These are phyloP conservation scores for Ctenosaura bakeri DNA, from an alignment of 2,797 vertebrate genomes.

Conservation along the genomic window DNA sequence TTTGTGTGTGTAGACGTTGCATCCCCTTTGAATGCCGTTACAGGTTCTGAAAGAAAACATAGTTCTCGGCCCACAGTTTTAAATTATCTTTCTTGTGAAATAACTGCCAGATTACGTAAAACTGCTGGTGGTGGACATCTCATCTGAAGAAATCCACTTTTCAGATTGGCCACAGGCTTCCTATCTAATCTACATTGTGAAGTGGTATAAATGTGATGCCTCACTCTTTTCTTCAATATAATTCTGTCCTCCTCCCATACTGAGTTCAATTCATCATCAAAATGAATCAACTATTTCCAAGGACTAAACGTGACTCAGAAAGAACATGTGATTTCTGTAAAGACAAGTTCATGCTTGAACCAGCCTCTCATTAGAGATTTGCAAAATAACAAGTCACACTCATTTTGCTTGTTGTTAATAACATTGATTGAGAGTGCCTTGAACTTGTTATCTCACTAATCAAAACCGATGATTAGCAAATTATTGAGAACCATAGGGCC, in stretches of 20 bases:
- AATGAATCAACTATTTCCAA: background rate
- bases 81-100: constrained; percentile 25
- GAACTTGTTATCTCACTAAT: constrained; percentile 3
- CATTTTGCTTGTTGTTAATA: background rate
- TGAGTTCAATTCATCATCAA: background rate
- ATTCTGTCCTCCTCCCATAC: background rate
- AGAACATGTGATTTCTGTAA: background rate
- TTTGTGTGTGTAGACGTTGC: background rate
- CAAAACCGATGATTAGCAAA: constrained; percentile 1
- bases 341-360: constrained; percentile 1
- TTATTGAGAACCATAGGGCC: background rate
- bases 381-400: background rate
- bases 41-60: constrained; percentile 13
- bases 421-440: background rate
- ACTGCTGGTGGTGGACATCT: constrained; percentile 55
- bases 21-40: background rate
- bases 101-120: constrained; percentile 60
- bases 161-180: constrained; percentile 37
- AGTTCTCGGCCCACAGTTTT: background rate
- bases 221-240: background rate
- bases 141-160: constrained; percentile 72
- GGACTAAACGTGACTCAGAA: background rate
- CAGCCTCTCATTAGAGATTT: background rate
- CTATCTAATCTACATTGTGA: constrained; percentile 57
- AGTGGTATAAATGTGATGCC: constrained; percentile 8